Evolutionary conservation across 1,140 invertebrate species (phyloP).

Genomic region (Brachionus plicatilis): DNA sequence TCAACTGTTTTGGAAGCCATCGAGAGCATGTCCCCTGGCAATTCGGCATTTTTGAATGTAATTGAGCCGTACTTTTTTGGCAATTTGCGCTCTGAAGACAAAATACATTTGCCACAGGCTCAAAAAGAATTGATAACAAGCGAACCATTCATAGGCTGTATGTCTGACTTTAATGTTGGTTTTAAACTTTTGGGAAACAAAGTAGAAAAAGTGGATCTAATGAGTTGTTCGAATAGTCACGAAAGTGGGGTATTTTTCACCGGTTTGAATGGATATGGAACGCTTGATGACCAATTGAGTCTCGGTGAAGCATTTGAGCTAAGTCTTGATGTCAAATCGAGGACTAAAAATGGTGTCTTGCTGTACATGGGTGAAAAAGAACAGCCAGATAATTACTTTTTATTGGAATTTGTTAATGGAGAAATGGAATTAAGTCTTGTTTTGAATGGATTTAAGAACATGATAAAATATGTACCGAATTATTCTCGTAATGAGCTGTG

Average conservation of each 20-base stretch:
- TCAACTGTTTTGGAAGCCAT: neutral
- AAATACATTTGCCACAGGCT: neutral
- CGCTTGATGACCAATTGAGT: neutral
- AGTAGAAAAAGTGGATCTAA: conserved; percentile 28
- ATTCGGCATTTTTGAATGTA: neutral
- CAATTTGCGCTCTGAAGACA: neutral
- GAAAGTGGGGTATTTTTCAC: conserved; percentile 34
- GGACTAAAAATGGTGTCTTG: conserved; percentile 30
- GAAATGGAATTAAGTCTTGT: neutral
- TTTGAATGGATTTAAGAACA: conserved; percentile 3
- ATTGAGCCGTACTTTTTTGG: conserved; percentile 37
- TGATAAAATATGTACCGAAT: neutral
- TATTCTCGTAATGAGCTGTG: conserved; percentile 28
- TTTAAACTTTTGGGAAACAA: conserved; percentile 9
- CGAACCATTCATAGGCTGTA: conserved; percentile 34
- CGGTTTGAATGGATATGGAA: neutral
- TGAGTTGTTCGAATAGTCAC: conserved; percentile 39
- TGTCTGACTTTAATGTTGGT: conserved; percentile 37
- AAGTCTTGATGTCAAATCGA: neutral
- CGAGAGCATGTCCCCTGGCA: neutral
- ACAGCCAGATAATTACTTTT: neutral
- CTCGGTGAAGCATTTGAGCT: conserved; percentile 7
- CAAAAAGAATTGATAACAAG: conserved; percentile 10
- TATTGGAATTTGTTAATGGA: conserved; percentile 23
- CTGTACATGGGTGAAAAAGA: neutral